phyloP scores from a whole-genome alignment of 1,140 invertebrate species.

The Riptortus pedestris region DNA sequence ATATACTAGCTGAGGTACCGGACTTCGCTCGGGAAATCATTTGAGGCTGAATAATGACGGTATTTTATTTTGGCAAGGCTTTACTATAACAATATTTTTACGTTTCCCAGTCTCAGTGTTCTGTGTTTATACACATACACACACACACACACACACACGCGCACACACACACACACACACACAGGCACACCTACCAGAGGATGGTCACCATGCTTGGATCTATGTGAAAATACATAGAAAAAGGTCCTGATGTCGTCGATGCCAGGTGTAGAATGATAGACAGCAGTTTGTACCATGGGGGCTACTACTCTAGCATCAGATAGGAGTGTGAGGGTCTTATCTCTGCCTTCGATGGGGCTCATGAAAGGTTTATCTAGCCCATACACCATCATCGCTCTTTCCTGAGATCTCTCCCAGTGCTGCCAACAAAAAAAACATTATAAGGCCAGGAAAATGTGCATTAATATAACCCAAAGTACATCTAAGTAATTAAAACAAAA shows the following conservation, averaged over 20 bases:
- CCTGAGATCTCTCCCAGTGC: constrained; percentile 10
- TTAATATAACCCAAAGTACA: no score
- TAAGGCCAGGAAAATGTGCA: no score
- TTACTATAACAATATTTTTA: no score
- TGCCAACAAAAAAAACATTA: neutral
- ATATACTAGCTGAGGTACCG: no score
- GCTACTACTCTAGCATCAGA: constrained; percentile 89
- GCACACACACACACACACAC: no score
- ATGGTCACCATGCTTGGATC: constrained; percentile 82
- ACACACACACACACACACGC: no score
- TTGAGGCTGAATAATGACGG: no score
- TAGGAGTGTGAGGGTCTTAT: constrained; percentile 85
- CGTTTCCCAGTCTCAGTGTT: no score
- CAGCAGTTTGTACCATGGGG: constrained; percentile 80
- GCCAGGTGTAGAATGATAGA: constrained; percentile 61
- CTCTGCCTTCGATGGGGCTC: constrained; percentile 2
- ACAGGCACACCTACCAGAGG: constrained; percentile 62
- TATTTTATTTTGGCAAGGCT: no score
- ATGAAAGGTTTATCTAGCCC: constrained; percentile 1
- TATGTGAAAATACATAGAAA: constrained; percentile 88
- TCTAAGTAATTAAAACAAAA: no score
- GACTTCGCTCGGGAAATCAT: no score
- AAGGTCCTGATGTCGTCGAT: constrained; percentile 70
- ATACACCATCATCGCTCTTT: constrained; percentile 17
- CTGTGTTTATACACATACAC: no score